Evolutionary conservation across 2,888 invertebrate genomes (phyloP), one percentile per base, ranked within the genome.

Genomic region (Diaperis boleti): DNA sequence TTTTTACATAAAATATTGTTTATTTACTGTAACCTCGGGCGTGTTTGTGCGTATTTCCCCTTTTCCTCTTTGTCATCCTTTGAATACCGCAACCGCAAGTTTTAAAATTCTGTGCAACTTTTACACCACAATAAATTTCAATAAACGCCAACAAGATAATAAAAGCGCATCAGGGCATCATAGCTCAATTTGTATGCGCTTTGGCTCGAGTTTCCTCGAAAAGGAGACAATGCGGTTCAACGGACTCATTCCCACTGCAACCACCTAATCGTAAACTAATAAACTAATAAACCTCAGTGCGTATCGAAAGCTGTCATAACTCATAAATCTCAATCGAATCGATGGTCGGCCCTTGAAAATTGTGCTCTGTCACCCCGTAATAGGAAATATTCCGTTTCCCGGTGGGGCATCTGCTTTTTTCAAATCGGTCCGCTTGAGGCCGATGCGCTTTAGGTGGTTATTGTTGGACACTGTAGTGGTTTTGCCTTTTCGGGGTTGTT

Each of bases 401-500:
- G 52, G 42, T 44, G 33, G 60, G n/a, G 60, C 75, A 77, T 75
- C 76, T 75, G 76, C 71, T 59, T 71, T 69, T 69, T 65, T 66
- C 59, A 64, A 62, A 62, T 57, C 49, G 44, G 64, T 39, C 72
- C 71, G 74, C 74, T 76, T 72, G 72, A 72, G 72, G 71, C 68
- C 66, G 72, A 70, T 69, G 66, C 67, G 67, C 75, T 62, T 68
- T 66, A 65, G 76, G 76, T 73, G 76, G 72, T 71, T 68, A 75
- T 76, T 79, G 77, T 78, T 74, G 69, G 49, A 65, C 65, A 70
- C 71, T 70, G 70, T 70, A 72, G 74, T 72, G 72, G 76, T 77
- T 78, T 74, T 66, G 69, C 74, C 74, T 75, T 74, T 74, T 76
- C 72, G 73, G 69, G 77, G 76, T 75, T 78, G 79, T 78, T 79